Evolutionary conservation across 2,797 vertebrate species (phyloP).

Genomic region (Coendou prehensilis): DNA sequence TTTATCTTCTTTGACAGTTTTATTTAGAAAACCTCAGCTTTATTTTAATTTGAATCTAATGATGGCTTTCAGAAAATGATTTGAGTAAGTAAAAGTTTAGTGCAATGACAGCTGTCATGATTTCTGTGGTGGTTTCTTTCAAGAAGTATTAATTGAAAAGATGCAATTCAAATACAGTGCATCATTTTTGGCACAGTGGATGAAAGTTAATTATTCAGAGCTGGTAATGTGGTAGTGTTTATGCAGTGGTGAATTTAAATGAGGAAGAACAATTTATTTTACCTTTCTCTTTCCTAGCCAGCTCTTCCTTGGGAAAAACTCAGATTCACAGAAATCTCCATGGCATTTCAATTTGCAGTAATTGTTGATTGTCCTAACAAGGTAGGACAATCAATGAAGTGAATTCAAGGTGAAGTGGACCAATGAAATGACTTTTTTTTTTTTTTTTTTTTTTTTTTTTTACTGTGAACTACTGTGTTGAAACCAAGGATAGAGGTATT

Average conservation of each 20-base stretch:
- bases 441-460: constrained; percentile 4
- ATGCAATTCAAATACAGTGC: constrained; percentile 61
- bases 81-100: constrained; percentile 80
- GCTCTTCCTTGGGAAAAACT: constrained; percentile 51
- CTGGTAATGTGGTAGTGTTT: constrained; percentile 68
- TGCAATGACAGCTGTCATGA: constrained; percentile 80
- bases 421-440: neutral
- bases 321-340: constrained; percentile 18
- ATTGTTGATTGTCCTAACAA: constrained; percentile 18
- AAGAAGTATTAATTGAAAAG: constrained; percentile 82
- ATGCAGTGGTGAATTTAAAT: constrained; percentile 66
- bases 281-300: constrained; percentile 53
- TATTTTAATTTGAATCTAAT: constrained; percentile 88
- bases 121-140: constrained; percentile 79
- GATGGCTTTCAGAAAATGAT: constrained; percentile 84
- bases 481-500: neutral
- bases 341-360: neutral
- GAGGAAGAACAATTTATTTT: constrained; percentile 59
- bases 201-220: constrained; percentile 77
- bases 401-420: neutral
- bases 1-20: constrained; percentile 88
- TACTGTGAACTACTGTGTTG: neutral
- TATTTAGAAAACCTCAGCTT: constrained; percentile 87
- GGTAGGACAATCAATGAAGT: neutral
- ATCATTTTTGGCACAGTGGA: constrained; percentile 73